Evolutionary conservation across 35 echinoderm and acorn worm species (phyloP), one percentile per base, ranked within the genome.

Genomic region (Lytechinus variegatus): DNA sequence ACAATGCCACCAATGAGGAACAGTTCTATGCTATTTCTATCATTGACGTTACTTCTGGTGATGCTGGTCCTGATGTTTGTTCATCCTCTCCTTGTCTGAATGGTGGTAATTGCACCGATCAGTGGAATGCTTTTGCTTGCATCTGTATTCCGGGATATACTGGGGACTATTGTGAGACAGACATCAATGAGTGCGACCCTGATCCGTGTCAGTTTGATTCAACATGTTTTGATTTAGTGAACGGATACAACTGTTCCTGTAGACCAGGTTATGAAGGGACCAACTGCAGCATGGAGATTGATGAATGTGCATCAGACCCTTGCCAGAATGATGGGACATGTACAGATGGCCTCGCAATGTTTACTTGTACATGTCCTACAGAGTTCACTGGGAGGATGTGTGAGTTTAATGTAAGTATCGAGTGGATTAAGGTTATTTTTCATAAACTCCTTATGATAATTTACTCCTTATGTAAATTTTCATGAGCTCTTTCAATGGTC

Each of bases 111-210:
- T 99, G 98, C 89, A 52, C 87, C 24, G 96, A 97, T 52, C 33
- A 54, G 16, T 99, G 96, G 96, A 97, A 99, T 54, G 94, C 12
- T 6, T 97, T 89, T 88, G 52, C 60, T 9, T 99, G 98, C 51
- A 10, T 92, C 6, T 99, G 98, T 52, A 6, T 86, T 3, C 56
- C 58, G 9, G 98, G 98, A 24, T 99, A 92, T 94, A 87, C 86
- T 0, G 98, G 98, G 14, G 53, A 24, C 8, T 12, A 54, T 5
- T 99, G 98, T 52, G 55, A 95, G 29, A 95, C 90, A 21, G 79
- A 99, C 71, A 96, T 99, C 71, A 71, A 99, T 52, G 98, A 99
- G 16, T 99, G 98, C 89, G 44, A 27, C n/a, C 10, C 90, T 1
- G 33, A 88, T 66, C 96, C 96, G 0, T 99, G 98, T 55, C 44